Base-by-base conservation (phyloP, 1,140 invertebrate species). In the Brachionus asplanchnoidis region DNA sequence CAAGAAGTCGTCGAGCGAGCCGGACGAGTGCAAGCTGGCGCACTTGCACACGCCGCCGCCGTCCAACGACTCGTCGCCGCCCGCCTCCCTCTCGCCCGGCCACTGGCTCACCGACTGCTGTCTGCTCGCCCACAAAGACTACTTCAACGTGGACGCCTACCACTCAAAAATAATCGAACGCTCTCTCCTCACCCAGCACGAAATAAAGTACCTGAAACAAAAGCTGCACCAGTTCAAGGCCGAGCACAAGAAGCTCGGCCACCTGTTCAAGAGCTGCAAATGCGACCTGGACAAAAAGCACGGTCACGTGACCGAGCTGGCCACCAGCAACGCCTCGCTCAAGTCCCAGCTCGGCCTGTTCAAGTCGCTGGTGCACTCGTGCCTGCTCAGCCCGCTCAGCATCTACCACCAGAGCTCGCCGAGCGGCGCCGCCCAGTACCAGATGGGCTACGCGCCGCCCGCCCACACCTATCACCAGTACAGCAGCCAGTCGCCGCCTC, bases 141-240 rank as follows among this genome's bases (percentile, higher is more conserved):
- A 77, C 44, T 77, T 77, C 17, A 77, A 77, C 44, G 46, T 77
- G 11, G 73, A 77, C 26, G n/a, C 73, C 17, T 77, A 77, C 46
- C 73, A 77, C 40, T 46, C 44, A 11, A 77, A 82, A 44, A 60
- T 82, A 28, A n/a, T 82, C 28, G 79, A 82, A 68, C 50, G 79
- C 20, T 82, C 53, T 40, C 28, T 82, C 20, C 20, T 82, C n/a
- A 68, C 79, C 11, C 53, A 44, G 42, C 32, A 68, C 42, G 53
- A 82, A 23, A 60, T 82, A 2, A 82, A 82, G 36, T 44, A 28
- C 36, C 53, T 82, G 9, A 82, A 68, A 17, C 53, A 65, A 42
- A 82, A 68, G 50, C 36, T 65, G 42, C 79, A 82, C 20, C 79
- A 82, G 36, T 60, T 82, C 5, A 82, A 82, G 44, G n/a, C 20